These are phyloP conservation scores for Gastracanthus pulcherrimus DNA, from an alignment of 2,888 invertebrate genomes.

Conservation along the genomic window DNA sequence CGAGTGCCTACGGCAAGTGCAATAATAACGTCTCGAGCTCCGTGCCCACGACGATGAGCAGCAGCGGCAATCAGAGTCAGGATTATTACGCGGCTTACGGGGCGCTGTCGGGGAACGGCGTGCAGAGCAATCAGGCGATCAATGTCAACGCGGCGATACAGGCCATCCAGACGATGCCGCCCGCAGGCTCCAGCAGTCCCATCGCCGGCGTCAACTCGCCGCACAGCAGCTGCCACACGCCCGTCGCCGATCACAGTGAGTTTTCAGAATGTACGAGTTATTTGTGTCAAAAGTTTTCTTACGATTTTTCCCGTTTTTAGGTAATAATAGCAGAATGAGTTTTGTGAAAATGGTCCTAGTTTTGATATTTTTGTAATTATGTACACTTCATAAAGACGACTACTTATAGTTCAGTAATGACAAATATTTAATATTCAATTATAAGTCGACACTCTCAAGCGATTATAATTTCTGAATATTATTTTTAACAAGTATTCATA, in stretches of 20 bases:
- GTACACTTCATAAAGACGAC: too few relatives aligned
- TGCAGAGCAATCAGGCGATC: constrained; percentile 62
- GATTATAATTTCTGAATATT: too few relatives aligned
- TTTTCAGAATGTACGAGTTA: background rate
- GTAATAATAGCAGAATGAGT: too few relatives aligned
- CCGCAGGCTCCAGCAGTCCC: constrained; percentile 65
- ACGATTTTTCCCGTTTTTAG: background rate
- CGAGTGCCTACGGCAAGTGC: constrained; percentile 23
- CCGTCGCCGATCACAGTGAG: constrained; percentile 72
- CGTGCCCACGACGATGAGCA: background rate
- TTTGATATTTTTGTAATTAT: too few relatives aligned
- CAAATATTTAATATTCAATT: too few relatives aligned
- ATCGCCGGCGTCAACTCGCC: constrained; percentile 67
- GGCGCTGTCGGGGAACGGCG: constrained; percentile 60
- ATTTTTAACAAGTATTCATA: too few relatives aligned
- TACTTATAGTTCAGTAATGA: too few relatives aligned
- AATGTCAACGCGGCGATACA: constrained; percentile 64
- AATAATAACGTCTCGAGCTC: background rate
- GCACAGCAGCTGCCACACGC: constrained; percentile 70
- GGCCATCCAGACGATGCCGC: constrained; percentile 67
- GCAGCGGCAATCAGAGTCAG: constrained; percentile 32
- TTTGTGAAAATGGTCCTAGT: too few relatives aligned
- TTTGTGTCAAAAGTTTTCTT: background rate
- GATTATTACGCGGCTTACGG: constrained; percentile 74
- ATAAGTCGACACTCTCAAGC: too few relatives aligned